Evolutionary conservation across 2,888 invertebrate genomes (phyloP), one percentile per base, ranked within the genome.

Genomic region (Aporophyla nigra): DNA sequence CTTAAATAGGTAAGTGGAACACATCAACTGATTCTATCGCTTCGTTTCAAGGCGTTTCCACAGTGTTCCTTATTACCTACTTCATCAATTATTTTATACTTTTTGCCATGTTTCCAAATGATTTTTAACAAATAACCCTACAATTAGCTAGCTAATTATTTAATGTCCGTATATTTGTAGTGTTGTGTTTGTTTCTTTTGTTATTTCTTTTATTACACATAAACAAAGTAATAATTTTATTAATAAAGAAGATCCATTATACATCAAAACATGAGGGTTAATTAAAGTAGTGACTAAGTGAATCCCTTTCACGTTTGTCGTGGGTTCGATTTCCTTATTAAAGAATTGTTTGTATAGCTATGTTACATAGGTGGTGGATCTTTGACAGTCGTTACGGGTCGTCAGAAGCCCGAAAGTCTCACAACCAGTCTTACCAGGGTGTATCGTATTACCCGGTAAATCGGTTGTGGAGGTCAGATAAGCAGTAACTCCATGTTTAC

Each of bases 51-150:
- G 51, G 56, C 16, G 1, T 51, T 56, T 51, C n/a, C 33, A 4
- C 4, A 21, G 9, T 24, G 76, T 76, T 76, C 68, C 54, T 69
- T 56, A 76, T 62, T 77, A 51, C n/a, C n/a, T n/a, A n/a, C 68
- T 68, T 24, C 54, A 56, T 21, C 27, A 62, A 76, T 51, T 33
- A 33, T 68, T 19, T 19, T 33, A 27, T n/a, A 21, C 10, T 71
- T 78, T 51, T 78, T 78, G 33, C 51, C n/a, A 63, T 56, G 62
- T 24, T 70, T 70, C 43, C 12, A 62, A 56, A 49, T 14, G 5
- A 46, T 63, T 43, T 46, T 49, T 40, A 66, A 5, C 9, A 1
- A 43, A 2, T 16, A 43, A 40, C 53, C 43, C 10, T 21, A n/a
- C 16, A n/a, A 43, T n/a, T 70, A 53, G 27, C 1, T 27, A 24